Base-by-base conservation (phyloP, 2,113 vertebrate genomes). In the Thamnophis sirtalis region DNA sequence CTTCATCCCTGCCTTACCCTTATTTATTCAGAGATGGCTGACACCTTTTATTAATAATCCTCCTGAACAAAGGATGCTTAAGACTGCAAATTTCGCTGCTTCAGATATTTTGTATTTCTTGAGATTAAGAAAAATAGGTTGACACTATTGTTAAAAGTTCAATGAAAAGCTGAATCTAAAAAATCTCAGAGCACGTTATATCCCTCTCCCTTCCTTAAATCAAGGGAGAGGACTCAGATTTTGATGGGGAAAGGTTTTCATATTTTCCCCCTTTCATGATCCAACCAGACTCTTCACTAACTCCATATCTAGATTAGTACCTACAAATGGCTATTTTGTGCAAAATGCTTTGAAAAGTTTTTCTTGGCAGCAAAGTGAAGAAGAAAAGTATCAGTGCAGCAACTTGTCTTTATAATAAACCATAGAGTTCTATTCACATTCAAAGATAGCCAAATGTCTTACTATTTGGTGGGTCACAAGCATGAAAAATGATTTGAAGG, bases 1-100 rank as follows among this genome's bases (percentile, higher is more conserved):
- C 91, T 85, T 88, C 87, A 93, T 89, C 94, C 91, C 87, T 92
- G 51, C 94, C 54, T 89, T 88, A 88, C 88, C 93, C 15, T 53
- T 92, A 92, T 89, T 93, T 94, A 95, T 56, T 60, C 55, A 93
- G 92, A 94, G 90, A 95, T 87, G n/a, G 92, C 93, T 95, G 91
- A 93, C 87, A 58, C 92, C 86, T 88, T 88, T 87, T 93, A 96
- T 94, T 95, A 91, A 22, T 55, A 73, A 89, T 86, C 92, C 28
- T 84, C 92, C 90, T 15, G 26, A 89, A 95, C 73, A 50, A 94
- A 43, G n/a, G 38, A 92, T 91, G 92, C 92, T 48, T 87, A 90
- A 48, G 49, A 56, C 88, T 93, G 93, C 1, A 92, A 87, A 91
- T 91, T 94, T 94, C 86, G 50, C 49, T 88, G 88, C 90, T 95